Base-by-base conservation (phyloP, 2,888 invertebrate species). In the Hyles lineata region DNA sequence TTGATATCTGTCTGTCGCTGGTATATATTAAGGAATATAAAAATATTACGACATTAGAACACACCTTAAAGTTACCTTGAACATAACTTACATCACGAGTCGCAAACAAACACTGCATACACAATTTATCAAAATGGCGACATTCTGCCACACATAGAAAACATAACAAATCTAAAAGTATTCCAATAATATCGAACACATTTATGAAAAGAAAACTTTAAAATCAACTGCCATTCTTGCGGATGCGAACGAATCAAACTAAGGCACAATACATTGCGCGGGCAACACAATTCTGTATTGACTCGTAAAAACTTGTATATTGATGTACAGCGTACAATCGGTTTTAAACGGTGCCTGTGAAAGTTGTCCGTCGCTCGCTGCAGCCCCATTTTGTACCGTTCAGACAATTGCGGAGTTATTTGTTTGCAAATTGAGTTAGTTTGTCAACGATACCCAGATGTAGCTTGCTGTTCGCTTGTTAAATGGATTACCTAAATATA, bases 201-300 rank as follows among this genome's bases (percentile, higher is more conserved):
- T 32, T 55, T 55, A 55, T 8, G n/a, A 35, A n/a, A 43, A 63
- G 21, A 35, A 43, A 63, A 35, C 43, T 43, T 50, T 6, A 67
- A 15, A n/a, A 23, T 43, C 25, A 19, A 29, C n/a, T 67, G 43
- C 7, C 23, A 50, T 63, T 63, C 43, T 23, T 67, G 62, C 73
- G 69, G 74, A 77, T 61, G 76, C 79, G 80, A 81, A 78, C 79
- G 67, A n/a, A 83, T 79, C 79, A 79, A 83, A 84, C 76, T 83
- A 75, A 76, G 63, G 58, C 67, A 76, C 74, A 74, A 74, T 75
- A n/a, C 60, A 62, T 23, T 67, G 43, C 43, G 43, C 58, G 62
- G 7, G 70, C 73, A 70, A 79, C 61, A 72, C 72, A 70, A 72
- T 72, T 73, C n/a, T 60, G 72, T 67, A 23, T 67, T 75, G 74